A percentile compares a stretch with the other conserved stretches of the same genome.
Conservation (phyloP, 2,113 vertebrate genomes). For the Boleophthalmus pectinirostris region DNA sequence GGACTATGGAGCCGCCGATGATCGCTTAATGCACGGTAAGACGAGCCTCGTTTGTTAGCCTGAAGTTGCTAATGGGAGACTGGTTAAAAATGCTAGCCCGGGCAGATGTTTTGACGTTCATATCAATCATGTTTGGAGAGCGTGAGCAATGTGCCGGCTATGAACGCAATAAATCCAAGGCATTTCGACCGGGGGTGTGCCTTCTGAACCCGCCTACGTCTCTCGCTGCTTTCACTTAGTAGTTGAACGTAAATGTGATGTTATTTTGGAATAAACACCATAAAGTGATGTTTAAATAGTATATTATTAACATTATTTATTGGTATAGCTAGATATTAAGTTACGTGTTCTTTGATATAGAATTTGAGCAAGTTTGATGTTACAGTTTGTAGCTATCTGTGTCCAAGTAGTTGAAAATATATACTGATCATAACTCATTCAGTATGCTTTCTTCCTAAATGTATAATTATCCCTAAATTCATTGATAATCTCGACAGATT, state of each 20-base stretch:
- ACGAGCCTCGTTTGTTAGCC: constrained; percentile 46
- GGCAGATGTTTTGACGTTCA: constrained; percentile 63
- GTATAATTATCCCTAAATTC: neutral
- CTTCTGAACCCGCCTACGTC: neutral
- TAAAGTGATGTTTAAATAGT: neutral
- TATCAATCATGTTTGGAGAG: constrained; percentile 58
- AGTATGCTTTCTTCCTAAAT: neutral
- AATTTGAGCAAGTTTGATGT: too few relatives aligned
- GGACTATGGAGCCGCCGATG: constrained; percentile 71
- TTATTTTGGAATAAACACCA: neutral
- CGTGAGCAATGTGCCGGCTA: constrained; percentile 39
- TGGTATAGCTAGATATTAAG: too few relatives aligned
- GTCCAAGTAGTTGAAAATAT: neutral
- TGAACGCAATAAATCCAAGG: neutral
- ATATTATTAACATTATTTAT: too few relatives aligned
- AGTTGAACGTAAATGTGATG: neutral
- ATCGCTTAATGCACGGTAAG: constrained; percentile 77
- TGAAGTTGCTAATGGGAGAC: constrained; percentile 44
- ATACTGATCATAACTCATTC: neutral
- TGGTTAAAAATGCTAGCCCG: constrained; percentile 38
- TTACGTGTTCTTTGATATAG: too few relatives aligned
- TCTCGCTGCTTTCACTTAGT: neutral
- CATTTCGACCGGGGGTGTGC: neutral
- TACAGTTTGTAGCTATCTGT: too few relatives aligned
- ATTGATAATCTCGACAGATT: neutral